Conservation (phyloP, 2,888 invertebrate species). For the Chirona hameri region DNA sequence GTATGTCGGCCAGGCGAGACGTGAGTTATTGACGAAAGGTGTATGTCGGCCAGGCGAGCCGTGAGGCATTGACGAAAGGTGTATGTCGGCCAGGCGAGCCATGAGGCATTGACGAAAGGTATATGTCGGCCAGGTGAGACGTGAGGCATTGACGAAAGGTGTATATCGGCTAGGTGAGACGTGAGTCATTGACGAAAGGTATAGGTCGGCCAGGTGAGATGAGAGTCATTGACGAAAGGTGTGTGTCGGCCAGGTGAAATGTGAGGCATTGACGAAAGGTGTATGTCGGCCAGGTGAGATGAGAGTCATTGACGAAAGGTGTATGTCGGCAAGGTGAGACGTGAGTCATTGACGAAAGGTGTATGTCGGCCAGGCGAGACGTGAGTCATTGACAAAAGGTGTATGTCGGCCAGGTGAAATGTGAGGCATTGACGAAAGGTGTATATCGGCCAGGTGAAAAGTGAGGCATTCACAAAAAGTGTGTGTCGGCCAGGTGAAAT, state of each 20-base stretch:
- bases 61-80: too few relatives aligned
- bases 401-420: constrained; percentile 45
- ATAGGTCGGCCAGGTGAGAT: too few relatives aligned
- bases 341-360: too few relatives aligned
- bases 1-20: constrained; percentile 45
- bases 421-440: constrained; percentile 41
- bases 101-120: too few relatives aligned
- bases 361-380: too few relatives aligned
- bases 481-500: constrained; percentile 45
- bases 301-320: constrained; percentile 33
- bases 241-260: constrained; percentile 45
- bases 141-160: constrained; percentile 41
- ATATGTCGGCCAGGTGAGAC: constrained; percentile 45
- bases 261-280: constrained; percentile 41
- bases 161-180: constrained; percentile 45
- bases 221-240: too few relatives aligned
- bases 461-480: constrained; percentile 41
- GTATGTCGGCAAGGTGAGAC: constrained; percentile 45
- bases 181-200: too few relatives aligned
- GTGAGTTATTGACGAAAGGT: constrained; percentile 41
- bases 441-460: constrained; percentile 45
- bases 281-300: constrained; percentile 45
- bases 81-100: constrained; percentile 43
- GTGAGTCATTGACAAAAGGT: too few relatives aligned
- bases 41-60: constrained; percentile 43